phyloP scores from a whole-genome alignment of 2,797 vertebrate genomes.

The Sebastes ruberrimus region DNA sequence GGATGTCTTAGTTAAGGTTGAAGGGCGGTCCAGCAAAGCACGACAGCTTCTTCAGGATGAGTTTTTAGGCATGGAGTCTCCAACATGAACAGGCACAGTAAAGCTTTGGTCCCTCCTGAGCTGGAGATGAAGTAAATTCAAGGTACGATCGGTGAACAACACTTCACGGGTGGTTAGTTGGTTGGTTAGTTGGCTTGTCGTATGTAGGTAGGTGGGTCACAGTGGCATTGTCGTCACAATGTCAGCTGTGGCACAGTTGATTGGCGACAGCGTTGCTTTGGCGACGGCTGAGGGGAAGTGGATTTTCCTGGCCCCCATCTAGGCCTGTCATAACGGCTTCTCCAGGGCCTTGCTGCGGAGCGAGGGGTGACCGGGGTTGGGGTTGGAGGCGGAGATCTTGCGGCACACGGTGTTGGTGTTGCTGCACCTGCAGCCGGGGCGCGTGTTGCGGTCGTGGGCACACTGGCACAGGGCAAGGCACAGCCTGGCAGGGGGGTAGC shows the following conservation, averaged over 20 bases:
- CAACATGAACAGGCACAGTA: constrained; percentile 71
- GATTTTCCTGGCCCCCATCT: background rate
- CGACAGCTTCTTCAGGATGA: constrained; percentile 22
- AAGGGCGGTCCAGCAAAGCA: constrained; percentile 45
- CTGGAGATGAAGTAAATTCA: constrained; percentile 61
- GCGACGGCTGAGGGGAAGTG: constrained; percentile 33
- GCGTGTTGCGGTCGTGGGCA: constrained; percentile 88
- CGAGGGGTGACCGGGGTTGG: constrained; percentile 72
- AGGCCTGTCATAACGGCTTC: constrained; percentile 92
- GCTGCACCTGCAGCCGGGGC: constrained; percentile 96
- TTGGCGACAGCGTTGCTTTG: constrained; percentile 50
- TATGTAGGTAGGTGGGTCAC: constrained; percentile 40
- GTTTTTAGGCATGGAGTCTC: constrained; percentile 44
- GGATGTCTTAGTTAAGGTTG: constrained; percentile 44
- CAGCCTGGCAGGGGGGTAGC: constrained; percentile 95
- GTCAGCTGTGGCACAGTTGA: constrained; percentile 41
- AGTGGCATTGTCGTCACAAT: constrained; percentile 30
- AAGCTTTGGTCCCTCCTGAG: constrained; percentile 77
- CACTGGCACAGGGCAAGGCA: constrained; percentile 93
- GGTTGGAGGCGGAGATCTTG: constrained; percentile 89
- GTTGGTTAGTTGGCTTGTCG: constrained; percentile 16
- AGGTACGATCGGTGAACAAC: constrained; percentile 61
- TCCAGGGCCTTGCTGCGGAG: constrained; percentile 90
- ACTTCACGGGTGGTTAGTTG: constrained; percentile 21
- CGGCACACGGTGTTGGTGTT: constrained; percentile 97